phyloP scores from a whole-genome alignment of 2,113 vertebrate species.

The Neogobius melanostomus region DNA sequence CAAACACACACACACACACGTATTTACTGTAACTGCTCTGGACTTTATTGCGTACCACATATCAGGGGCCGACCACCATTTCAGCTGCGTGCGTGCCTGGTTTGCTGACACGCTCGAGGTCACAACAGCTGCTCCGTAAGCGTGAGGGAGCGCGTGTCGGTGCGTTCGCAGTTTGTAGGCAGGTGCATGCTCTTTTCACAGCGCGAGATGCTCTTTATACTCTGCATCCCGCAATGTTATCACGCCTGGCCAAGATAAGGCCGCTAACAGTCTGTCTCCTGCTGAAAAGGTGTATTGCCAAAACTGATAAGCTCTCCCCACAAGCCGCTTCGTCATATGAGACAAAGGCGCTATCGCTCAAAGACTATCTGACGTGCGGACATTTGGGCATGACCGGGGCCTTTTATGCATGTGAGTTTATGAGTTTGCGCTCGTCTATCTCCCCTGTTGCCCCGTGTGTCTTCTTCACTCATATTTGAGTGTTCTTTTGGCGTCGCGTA shows the following conservation, averaged over 20 bases:
- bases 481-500: constrained; percentile 23
- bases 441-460: constrained; percentile 16
- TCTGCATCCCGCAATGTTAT: constrained; percentile 44
- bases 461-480: constrained; percentile 30
- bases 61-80: neutral
- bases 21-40: neutral
- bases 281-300: constrained; percentile 19
- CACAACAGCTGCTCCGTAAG: constrained; percentile 37
- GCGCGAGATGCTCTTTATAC: constrained; percentile 36
- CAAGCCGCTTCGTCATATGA: constrained; percentile 56
- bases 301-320: constrained; percentile 58
- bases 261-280: constrained; percentile 25
- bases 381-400: constrained; percentile 26
- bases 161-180: constrained; percentile 1
- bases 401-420: constrained; percentile 17
- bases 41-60: constrained; percentile 2
- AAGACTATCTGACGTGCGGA: constrained; percentile 42
- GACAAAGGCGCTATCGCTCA: constrained; percentile 46
- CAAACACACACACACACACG: neutral
- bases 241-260: constrained; percentile 48
- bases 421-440: constrained; percentile 15
- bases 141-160: constrained; percentile 10
- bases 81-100: constrained; percentile 21
- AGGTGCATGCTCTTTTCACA: constrained; percentile 48
- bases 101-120: constrained; percentile 20